phyloP scores from a whole-genome alignment of 2,113 vertebrate genomes.

The Pituophis catenifer region DNA sequence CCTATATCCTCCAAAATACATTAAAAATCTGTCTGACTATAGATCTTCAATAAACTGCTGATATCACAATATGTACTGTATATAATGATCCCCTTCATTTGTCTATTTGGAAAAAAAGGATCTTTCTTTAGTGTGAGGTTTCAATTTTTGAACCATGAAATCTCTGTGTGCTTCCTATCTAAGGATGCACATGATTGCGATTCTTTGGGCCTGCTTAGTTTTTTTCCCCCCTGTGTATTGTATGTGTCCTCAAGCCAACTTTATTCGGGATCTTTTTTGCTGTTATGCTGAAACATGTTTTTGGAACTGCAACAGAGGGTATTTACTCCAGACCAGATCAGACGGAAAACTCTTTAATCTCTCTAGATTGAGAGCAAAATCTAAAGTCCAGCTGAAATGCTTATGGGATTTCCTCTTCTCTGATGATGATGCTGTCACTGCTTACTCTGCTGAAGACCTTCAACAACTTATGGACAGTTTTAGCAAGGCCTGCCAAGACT shows the following conservation, averaged over 20 bases:
- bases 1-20: background rate
- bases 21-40: background rate
- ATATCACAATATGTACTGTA: background rate
- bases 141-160: background rate
- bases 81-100: background rate
- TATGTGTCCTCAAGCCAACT: background rate
- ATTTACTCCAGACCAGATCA: too few relatives aligned
- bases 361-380: too few relatives aligned
- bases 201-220: background rate
- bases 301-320: too few relatives aligned
- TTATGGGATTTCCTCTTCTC: too few relatives aligned
- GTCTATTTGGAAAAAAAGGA: background rate
- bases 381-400: too few relatives aligned
- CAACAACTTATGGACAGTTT: too few relatives aligned
- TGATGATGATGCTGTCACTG: too few relatives aligned
- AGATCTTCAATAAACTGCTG: background rate
- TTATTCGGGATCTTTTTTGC: too few relatives aligned
- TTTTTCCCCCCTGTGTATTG: background rate
- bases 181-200: background rate
- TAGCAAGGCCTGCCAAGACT: too few relatives aligned
- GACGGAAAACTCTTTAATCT: too few relatives aligned
- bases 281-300: too few relatives aligned
- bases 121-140: background rate
- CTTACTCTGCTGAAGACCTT: too few relatives aligned
- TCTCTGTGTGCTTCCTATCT: background rate